phyloP scores from a whole-genome alignment of 2,797 vertebrate genomes.

The Hypotaenidia okinawae region DNA sequence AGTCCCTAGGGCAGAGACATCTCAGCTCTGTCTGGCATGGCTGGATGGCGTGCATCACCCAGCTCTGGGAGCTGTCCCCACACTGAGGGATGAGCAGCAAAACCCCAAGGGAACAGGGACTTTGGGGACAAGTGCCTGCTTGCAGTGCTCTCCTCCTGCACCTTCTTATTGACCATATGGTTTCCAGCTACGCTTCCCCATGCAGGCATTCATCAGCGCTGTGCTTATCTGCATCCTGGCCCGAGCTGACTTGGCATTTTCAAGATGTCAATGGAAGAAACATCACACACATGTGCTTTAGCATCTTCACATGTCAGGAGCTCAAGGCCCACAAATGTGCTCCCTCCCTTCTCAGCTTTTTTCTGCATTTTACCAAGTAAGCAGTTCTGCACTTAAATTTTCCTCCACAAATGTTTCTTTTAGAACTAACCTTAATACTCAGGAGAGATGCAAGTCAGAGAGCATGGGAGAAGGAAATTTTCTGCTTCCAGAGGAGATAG shows the following conservation, averaged over 20 bases:
- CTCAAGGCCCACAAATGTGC: neutral
- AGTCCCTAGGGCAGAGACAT: neutral
- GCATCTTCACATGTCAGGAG: neutral
- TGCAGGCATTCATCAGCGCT: neutral
- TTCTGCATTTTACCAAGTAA: neutral
- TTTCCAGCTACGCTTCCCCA: neutral
- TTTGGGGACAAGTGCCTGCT: neutral
- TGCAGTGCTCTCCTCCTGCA: rapidly evolving
- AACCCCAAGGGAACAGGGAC: neutral
- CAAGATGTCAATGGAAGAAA: neutral
- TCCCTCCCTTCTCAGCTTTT: neutral
- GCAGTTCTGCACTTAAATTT: neutral
- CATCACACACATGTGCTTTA: neutral
- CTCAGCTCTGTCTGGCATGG: neutral
- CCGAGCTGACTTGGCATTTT: neutral
- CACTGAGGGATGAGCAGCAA: neutral
- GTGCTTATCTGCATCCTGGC: neutral
- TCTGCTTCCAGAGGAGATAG: neutral
- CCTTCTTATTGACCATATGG: neutral
- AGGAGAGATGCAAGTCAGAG: neutral
- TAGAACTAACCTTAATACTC: neutral
- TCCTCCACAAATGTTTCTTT: neutral
- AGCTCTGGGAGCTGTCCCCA: neutral
- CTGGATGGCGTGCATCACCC: rapidly evolving
- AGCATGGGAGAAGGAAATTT: neutral